These are phyloP conservation scores for Dryas iulia DNA, from an alignment of 1,140 invertebrate genomes.

Conservation along the genomic window DNA sequence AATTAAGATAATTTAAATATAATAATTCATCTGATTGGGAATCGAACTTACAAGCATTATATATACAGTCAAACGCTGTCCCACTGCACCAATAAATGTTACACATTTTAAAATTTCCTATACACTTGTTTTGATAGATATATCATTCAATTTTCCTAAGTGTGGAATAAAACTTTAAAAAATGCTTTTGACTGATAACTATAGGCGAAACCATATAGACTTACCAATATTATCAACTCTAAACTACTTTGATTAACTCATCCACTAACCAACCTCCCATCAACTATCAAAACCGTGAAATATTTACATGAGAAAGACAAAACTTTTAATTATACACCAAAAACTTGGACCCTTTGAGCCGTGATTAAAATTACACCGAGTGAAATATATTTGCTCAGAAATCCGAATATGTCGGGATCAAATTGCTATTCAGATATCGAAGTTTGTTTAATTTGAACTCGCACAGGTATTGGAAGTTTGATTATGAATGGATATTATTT, in stretches of 20 bases:
- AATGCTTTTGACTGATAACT: neutral
- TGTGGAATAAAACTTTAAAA: too few species aligned
- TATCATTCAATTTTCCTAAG: too few species aligned
- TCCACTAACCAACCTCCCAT: neutral
- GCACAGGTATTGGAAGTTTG: slow-evolving; percentile 33
- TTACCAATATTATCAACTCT: neutral
- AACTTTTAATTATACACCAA: slow-evolving; percentile 44
- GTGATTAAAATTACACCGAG: slow-evolving; percentile 39
- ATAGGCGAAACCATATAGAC: neutral
- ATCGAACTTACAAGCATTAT: too few species aligned
- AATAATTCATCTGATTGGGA: too few species aligned
- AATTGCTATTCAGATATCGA: slow-evolving; percentile 34
- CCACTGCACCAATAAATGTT: too few species aligned
- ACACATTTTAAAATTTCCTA: too few species aligned
- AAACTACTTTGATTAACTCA: neutral
- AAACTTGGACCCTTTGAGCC: slow-evolving; percentile 41
- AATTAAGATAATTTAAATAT: too few species aligned
- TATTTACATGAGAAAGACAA: slow-evolving; percentile 41
- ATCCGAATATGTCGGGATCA: slow-evolving; percentile 33
- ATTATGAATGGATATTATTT: slow-evolving; percentile 16
- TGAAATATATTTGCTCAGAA: slow-evolving; percentile 35
- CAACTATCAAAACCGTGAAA: slow-evolving; percentile 16
- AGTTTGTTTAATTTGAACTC: slow-evolving; percentile 30
- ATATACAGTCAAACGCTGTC: too few species aligned
- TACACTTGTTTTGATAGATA: too few species aligned